Conservation (phyloP, 2,797 vertebrate species). For the Chaetophractus vellerosus region DNA sequence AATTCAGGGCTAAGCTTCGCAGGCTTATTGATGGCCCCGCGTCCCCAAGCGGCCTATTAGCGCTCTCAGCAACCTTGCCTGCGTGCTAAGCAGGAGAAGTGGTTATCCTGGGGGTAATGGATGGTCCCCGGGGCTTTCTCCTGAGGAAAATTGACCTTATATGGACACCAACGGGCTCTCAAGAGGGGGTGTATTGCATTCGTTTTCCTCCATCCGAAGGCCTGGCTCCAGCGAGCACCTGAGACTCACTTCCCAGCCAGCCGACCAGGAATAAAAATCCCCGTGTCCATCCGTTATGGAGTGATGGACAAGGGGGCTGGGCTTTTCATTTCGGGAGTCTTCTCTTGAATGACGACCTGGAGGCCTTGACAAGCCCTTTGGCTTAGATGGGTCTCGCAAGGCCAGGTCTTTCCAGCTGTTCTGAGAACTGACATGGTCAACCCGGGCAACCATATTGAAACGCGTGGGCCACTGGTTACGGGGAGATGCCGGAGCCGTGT, state of each 20-base stretch:
- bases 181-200: not conserved
- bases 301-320: not conserved
- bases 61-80: not conserved
- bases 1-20: not conserved
- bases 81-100: not conserved
- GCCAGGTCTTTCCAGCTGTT: not conserved
- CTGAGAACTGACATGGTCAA: not conserved
- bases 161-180: not conserved
- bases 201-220: not conserved
- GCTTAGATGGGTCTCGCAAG: not conserved
- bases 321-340: not conserved
- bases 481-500: not conserved
- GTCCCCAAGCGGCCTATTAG: slow-evolving; percentile 1
- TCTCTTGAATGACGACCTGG: not conserved
- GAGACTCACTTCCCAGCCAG: not conserved
- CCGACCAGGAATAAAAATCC: not conserved
- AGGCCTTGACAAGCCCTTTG: too few relatives aligned
- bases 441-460: not conserved
- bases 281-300: not conserved
- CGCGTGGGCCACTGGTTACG: not conserved
- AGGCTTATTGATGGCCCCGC: not conserved
- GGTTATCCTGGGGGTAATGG: not conserved
- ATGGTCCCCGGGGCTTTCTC: not conserved
- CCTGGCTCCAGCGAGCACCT: not conserved
- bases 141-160: not conserved